Evolutionary conservation across 2,797 vertebrate genomes (phyloP), one percentile per base, ranked within the genome.

Genomic region (Alfaro cultratus): DNA sequence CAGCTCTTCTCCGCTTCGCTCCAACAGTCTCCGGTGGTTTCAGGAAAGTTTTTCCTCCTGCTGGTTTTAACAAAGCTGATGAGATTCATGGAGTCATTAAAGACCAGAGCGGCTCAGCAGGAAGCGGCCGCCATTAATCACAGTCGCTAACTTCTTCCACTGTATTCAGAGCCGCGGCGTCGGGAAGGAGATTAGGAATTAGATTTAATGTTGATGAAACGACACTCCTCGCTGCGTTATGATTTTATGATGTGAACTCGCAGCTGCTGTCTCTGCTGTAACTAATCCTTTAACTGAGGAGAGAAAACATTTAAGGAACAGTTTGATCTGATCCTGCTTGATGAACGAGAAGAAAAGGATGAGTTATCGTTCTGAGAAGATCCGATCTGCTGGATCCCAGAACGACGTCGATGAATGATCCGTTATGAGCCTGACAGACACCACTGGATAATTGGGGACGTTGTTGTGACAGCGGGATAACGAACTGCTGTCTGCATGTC

Each of bases 311-410:
- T 36, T 67, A 23, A 39, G 12, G 60, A 16, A 62, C 34, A 64
- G 21, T 41, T 68, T 68, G 34, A 41, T 68, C 64, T 41, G 64
- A 23, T 39, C 26, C 9, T 41, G 16, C 29, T 10, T 36, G 64
- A 23, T 2, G 34, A 64, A 64, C 1, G 31, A 34, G 60, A 34
- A 64, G 16, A 36, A 18, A 31, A 29, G 31, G 31, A 64, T 64
- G 60, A 64, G 45, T n/a, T 43, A 77, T 79, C 21, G 73, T 86
- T 82, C 77, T 76, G 82, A 79, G 79, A 49, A n/a, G 31, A 83
- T 39, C 78, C 82, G 60, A 74, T 82, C 85, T 79, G 85, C 75
- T 0, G 51, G 51, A 26, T 26, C 51, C 51, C 51, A 53, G 51
- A 49, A 4, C 12, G 45, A 47, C 15, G 16, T 47, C 46, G 46